These are phyloP conservation scores for Philereme vetulata DNA, from an alignment of 2,888 invertebrate species.

Conservation along the genomic window DNA sequence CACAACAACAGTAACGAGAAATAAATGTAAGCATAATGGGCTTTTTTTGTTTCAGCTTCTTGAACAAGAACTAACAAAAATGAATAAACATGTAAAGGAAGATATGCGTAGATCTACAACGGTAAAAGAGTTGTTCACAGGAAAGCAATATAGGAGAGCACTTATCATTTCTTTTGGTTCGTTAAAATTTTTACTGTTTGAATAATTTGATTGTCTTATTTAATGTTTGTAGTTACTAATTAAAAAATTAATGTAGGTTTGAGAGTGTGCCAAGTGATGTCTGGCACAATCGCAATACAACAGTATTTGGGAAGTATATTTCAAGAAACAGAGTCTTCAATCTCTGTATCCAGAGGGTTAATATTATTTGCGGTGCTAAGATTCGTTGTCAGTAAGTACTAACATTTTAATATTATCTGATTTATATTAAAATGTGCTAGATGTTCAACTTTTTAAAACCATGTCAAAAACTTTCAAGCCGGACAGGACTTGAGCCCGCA, in stretches of 20 bases:
- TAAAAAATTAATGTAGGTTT: constrained; percentile 46
- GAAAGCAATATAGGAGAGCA: constrained; percentile 71
- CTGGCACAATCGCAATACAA: constrained; percentile 55
- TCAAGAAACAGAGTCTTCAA: constrained; percentile 52
- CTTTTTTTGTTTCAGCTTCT: constrained; percentile 46
- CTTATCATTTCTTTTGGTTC: constrained; percentile 62
- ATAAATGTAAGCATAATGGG: not conserved
- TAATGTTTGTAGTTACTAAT: not conserved
- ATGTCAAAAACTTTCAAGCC: too few relatives aligned
- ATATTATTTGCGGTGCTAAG: constrained; percentile 57
- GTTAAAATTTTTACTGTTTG: constrained; percentile 1
- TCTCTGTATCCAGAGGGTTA: constrained; percentile 50
- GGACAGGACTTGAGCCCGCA: too few relatives aligned
- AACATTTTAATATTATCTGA: not conserved
- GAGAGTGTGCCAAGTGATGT: constrained; percentile 55
- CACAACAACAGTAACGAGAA: too few relatives aligned
- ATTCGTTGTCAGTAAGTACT: constrained; percentile 58
- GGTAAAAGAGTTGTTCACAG: constrained; percentile 70
- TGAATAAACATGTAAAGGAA: constrained; percentile 65
- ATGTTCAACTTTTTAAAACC: too few relatives aligned
- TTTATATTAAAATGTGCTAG: too few relatives aligned
- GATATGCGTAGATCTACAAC: constrained; percentile 72
- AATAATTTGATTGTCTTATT: not conserved
- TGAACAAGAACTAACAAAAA: constrained; percentile 49
- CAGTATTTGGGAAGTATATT: constrained; percentile 63